Conservation (phyloP, 2,888 invertebrate species). For the Tachina fera region DNA sequence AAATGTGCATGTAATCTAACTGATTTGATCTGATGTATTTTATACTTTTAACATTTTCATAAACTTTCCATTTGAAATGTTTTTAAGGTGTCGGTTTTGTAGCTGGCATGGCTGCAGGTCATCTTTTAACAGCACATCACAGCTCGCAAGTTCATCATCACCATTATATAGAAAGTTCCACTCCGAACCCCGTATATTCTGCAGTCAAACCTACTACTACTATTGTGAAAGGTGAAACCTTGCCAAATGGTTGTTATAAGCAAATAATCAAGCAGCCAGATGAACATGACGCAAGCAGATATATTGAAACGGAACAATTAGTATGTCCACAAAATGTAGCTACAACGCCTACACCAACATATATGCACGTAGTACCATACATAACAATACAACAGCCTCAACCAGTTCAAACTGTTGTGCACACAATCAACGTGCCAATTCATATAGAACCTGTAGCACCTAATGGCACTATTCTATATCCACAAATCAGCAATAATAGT, state of each 20-base stretch:
- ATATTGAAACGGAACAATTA: constrained; percentile 56
- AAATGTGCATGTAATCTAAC: too few species aligned
- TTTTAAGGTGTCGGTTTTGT: not conserved
- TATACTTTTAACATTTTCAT: not conserved
- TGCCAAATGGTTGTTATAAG: constrained; percentile 65
- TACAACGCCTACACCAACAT: not conserved
- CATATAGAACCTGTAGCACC: not conserved
- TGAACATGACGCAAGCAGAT: constrained; percentile 37
- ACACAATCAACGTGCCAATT: not conserved
- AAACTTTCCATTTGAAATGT: not conserved
- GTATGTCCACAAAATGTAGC: constrained; percentile 53
- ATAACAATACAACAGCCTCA: not conserved
- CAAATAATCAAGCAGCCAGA: constrained; percentile 55
- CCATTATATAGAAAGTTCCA: constrained; percentile 4
- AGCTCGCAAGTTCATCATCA: constrained; percentile 33
- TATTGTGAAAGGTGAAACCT: constrained; percentile 54
- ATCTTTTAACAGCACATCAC: not conserved
- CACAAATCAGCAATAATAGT: not conserved
- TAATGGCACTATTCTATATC: not conserved
- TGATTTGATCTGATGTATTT: too few species aligned
- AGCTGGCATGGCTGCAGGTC: constrained; percentile 35
- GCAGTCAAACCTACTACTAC: constrained; percentile 14
- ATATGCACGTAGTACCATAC: not conserved
- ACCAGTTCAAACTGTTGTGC: constrained; percentile 6
- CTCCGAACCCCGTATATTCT: not conserved